phyloP scores from a whole-genome alignment of 92 coral and sea anemone genomes.

The Parazoanthus swiftii region DNA sequence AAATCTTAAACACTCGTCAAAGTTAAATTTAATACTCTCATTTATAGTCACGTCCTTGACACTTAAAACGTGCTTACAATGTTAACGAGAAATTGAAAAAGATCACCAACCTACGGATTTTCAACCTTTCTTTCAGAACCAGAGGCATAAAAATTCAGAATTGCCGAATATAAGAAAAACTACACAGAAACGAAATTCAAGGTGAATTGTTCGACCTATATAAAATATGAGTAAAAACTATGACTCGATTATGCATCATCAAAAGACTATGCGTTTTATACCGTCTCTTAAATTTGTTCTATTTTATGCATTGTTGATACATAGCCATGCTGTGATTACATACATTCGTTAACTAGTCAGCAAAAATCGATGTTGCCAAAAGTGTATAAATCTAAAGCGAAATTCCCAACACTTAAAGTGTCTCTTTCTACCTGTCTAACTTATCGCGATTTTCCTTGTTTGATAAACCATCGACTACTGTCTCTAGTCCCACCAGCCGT shows the following conservation, averaged over 20 bases:
- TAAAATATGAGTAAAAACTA: not conserved
- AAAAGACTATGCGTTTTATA: not conserved
- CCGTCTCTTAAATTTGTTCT: not conserved
- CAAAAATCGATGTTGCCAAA: not conserved
- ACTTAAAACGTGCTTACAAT: not conserved
- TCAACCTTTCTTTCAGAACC: too few relatives aligned
- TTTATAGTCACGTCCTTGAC: not conserved
- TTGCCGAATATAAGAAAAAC: not conserved
- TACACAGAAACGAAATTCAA: not conserved
- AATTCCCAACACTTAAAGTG: not conserved
- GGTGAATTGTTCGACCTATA: not conserved
- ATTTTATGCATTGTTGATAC: too few relatives aligned
- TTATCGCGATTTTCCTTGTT: constrained; percentile 39
- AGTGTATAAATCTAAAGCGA: not conserved
- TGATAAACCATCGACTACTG: constrained; percentile 62
- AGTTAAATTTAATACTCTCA: not conserved
- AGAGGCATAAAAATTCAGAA: too few relatives aligned
- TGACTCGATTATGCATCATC: not conserved
- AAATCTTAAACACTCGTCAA: not conserved
- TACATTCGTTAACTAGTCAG: too few relatives aligned
- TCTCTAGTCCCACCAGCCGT: constrained; percentile 88
- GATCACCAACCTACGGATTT: not conserved
- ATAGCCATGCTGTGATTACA: too few relatives aligned
- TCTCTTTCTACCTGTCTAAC: constrained; percentile 15
- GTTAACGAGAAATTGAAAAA: not conserved